Evolutionary conservation across 1,140 invertebrate genomes (phyloP).

Genomic region (roundworm (Caenorhabditis elegans)): WBcel235 BX284606.5:10404001-10404500

Average conservation of each 20-base stretch:
- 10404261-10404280: slow-evolving; percentile 25
- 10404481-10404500: too few species aligned
- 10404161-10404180: slow-evolving; percentile 34
- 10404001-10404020: slow-evolving; percentile 41
- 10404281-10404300: slow-evolving; percentile 42
- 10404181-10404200: slow-evolving; percentile 35
- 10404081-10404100: background rate
- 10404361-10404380: too few species aligned
- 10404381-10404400: too few species aligned
- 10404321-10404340: slow-evolving; percentile 30
- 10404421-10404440: too few species aligned
- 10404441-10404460: too few species aligned
- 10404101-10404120: slow-evolving; percentile 12
- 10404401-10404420: too few species aligned
- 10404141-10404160: slow-evolving; percentile 31
- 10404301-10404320: slow-evolving; percentile 39
- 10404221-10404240: background rate
- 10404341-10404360: slow-evolving; percentile 4
- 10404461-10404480: too few species aligned
- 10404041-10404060: slow-evolving; percentile 24
- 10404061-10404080: background rate
- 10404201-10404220: slow-evolving; percentile 34
- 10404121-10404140: slow-evolving; percentile 34
- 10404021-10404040: slow-evolving; percentile 14
- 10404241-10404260: background rate